Conservation (phyloP, 2,888 invertebrate species). For the Blastobasis lacticolella region DNA sequence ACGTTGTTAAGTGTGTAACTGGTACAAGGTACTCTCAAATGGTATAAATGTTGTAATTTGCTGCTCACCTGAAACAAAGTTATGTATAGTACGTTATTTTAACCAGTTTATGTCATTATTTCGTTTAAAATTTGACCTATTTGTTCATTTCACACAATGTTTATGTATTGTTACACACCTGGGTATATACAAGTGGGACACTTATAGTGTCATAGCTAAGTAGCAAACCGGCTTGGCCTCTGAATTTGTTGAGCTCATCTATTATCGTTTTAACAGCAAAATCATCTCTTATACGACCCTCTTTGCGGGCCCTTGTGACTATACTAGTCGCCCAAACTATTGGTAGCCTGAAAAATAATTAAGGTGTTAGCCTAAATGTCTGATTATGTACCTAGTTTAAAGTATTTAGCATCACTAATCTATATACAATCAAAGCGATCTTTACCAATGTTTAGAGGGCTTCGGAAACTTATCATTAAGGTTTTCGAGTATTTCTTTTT, state of each 20-base stretch:
- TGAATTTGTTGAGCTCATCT: slow-evolving; percentile 89
- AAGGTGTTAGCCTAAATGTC: too few species aligned
- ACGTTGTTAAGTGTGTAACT: background rate
- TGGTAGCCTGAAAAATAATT: slow-evolving; percentile 75
- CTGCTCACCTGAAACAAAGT: too few species aligned
- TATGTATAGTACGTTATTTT: too few species aligned
- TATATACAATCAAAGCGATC: slow-evolving; percentile 8
- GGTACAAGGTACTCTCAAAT: background rate
- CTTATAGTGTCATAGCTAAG: slow-evolving; percentile 86
- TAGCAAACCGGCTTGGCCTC: slow-evolving; percentile 84
- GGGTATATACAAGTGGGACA: slow-evolving; percentile 88
- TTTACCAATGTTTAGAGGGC: slow-evolving; percentile 88
- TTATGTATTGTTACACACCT: slow-evolving; percentile 55
- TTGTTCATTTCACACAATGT: too few species aligned
- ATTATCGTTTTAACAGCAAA: slow-evolving; percentile 94
- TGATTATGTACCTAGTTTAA: too few species aligned
- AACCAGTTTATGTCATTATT: too few species aligned
- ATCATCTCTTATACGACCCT: slow-evolving; percentile 91
- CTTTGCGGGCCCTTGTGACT: slow-evolving; percentile 90
- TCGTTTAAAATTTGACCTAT: too few species aligned
- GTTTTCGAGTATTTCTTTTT: slow-evolving; percentile 83
- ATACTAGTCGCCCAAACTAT: slow-evolving; percentile 95
- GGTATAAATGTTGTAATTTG: too few species aligned
- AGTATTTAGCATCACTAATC: background rate
- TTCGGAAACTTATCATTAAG: slow-evolving; percentile 87